These are phyloP conservation scores for Peromyscus maniculatus DNA, from an alignment of 2,113 vertebrate species.

Conservation along the genomic window DNA sequence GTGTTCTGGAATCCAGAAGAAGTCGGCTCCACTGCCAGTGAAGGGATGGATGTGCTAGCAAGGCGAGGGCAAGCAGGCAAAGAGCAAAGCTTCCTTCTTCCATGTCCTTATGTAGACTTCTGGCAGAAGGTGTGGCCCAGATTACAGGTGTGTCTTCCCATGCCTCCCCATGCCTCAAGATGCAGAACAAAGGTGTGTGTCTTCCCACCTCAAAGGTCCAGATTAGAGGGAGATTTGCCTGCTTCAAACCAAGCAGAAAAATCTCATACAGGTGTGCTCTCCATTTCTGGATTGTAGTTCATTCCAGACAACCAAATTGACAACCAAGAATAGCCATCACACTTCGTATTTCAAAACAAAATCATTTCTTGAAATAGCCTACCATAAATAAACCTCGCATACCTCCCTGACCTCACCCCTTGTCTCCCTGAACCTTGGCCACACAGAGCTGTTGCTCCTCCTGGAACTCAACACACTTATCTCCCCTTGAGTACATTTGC, in stretches of 20 bases:
- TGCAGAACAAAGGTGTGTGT: background rate
- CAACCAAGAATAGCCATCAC: background rate
- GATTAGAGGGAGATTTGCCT: background rate
- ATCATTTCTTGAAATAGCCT: background rate
- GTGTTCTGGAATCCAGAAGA: background rate
- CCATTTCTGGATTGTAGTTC: background rate
- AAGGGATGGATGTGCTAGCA: background rate
- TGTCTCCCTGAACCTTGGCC: background rate
- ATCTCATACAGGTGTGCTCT: no score
- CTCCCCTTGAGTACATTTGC: background rate
- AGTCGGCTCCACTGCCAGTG: background rate
- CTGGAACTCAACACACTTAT: background rate
- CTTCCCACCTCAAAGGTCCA: background rate
- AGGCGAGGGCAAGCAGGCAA: background rate
- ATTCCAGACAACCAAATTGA: background rate
- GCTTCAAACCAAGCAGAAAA: background rate
- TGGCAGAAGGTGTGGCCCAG: background rate
- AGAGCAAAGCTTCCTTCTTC: background rate
- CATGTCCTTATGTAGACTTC: background rate
- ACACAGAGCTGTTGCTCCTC: background rate
- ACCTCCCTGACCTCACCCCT: background rate
- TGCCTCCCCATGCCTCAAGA: background rate
- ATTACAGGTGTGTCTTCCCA: background rate
- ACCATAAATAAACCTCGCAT: no score
- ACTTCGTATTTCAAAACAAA: background rate